Evolutionary conservation across 2,113 vertebrate species (phyloP), one percentile per base, ranked within the genome.

Genomic region (Lepidothrix coronata): DNA sequence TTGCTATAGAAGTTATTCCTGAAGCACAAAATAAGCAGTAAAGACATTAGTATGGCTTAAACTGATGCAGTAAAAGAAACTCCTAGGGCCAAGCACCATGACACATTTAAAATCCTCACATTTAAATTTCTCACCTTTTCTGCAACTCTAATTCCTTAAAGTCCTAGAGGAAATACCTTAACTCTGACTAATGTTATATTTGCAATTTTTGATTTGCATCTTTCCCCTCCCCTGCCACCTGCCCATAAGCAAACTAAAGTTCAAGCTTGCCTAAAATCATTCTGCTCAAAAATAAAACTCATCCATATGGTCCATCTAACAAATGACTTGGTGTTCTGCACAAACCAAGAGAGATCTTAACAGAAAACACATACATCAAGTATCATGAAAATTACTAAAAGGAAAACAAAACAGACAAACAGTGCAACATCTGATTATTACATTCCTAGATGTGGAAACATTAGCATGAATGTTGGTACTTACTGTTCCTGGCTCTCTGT

Each of bases 401-500:
- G 31, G 49, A 85, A 75, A 37, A 73, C 7, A 85, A 81, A 94
- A 89, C 44, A 87, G 44, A 91, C 28, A 72, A 91, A 94, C 44
- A 90, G 33, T 35, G 59, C 37, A 81, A 73, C 3, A 2, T 15
- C 31, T 65, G 39, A 76, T 58, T 62, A 92, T 54, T 57, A 82
- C 5, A 72, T 76, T 62, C 30, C 1, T 33, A 46, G 83, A 94
- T 93, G 85, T 58, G 73, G 52, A 92, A 89, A 82, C 6, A 52
- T 95, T 87, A 97, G 68, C 86, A 97, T 94, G 95, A 89, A 95
- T 92, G 59, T 75, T 95, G 91, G 98, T 98, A 99, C 99, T 99
- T 98, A 99, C 99, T 97, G 99, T 99, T 98, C 99, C 97, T 4
- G 99, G 98, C 88, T 99, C 99, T 98, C 99, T 98, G 92, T 99